Evolutionary conservation across 2,113 vertebrate genomes (phyloP).

Genomic region (Ciconia boyciana): DNA sequence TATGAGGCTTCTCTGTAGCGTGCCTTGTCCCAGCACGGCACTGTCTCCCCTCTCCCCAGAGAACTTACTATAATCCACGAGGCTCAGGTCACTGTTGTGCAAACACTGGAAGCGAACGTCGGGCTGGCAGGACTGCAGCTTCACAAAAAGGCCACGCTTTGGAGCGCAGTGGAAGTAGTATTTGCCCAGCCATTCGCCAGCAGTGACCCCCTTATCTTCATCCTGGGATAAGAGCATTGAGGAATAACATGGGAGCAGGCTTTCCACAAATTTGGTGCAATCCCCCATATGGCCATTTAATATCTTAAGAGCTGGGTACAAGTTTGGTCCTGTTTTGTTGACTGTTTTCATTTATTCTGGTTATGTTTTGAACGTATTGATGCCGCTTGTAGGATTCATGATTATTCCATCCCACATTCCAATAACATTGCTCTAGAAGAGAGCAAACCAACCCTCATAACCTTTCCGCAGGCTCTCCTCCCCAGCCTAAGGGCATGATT

Average conservation of each 20-base stretch:
- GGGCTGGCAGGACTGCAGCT: conserved; percentile 73
- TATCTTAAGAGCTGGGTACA: no score
- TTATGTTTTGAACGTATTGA: not conserved
- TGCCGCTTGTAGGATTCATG: not conserved
- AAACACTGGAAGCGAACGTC: conserved; percentile 73
- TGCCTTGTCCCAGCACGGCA: not conserved
- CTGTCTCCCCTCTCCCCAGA: not conserved
- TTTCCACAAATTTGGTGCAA: rapidly evolving
- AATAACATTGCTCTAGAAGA: not conserved
- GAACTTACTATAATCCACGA: not conserved
- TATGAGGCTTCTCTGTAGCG: rapidly evolving
- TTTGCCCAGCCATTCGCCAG: conserved; percentile 68
- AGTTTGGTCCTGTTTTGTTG: not conserved
- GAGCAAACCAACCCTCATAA: not conserved
- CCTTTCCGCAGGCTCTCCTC: not conserved
- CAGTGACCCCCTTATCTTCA: conserved; percentile 71
- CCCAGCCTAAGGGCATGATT: not conserved
- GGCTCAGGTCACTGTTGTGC: rapidly evolving
- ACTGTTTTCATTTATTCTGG: not conserved
- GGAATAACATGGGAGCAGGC: not conserved
- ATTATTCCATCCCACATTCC: not conserved
- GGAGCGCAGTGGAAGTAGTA: conserved; percentile 73
- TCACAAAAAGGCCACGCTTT: conserved; percentile 79
- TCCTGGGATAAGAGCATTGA: conserved; percentile 64
- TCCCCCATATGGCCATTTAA: not conserved